Conservation (phyloP, 1,140 invertebrate species). For the Chelonus insularis region DNA sequence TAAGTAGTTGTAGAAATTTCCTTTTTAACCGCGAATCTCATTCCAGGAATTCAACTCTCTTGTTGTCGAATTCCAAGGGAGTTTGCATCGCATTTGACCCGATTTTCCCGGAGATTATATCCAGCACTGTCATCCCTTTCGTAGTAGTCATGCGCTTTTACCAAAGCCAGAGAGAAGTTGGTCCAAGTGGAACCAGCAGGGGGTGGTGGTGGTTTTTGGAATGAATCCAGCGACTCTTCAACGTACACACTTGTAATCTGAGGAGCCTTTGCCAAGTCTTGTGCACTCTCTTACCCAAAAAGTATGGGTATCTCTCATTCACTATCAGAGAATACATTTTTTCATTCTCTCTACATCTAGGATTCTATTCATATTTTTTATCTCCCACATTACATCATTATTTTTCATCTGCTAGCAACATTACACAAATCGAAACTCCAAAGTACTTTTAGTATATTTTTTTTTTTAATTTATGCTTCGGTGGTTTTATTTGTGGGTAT, state of each 20-base stretch:
- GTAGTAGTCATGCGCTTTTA: neutral
- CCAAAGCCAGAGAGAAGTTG: neutral
- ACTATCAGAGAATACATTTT: neutral
- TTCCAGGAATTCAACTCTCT: neutral
- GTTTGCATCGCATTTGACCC: constrained; percentile 10
- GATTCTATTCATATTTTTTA: no score
- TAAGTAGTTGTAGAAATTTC: no score
- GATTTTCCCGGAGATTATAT: neutral
- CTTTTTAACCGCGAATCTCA: neutral
- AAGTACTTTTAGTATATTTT: no score
- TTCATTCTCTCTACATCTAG: no score
- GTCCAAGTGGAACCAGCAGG: neutral
- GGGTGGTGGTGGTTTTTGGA: constrained; percentile 1
- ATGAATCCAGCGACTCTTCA: neutral
- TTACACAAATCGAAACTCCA: no score
- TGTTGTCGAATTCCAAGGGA: neutral
- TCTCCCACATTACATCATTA: no score
- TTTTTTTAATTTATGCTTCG: no score
- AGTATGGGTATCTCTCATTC: neutral
- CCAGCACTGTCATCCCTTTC: neutral
- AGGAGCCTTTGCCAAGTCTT: neutral
- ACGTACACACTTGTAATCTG: neutral
- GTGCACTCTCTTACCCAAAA: neutral
- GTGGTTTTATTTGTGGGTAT: no score
- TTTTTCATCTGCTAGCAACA: no score